Evolutionary conservation across 2,888 invertebrate genomes (phyloP).

Genomic region (Trypoxylon attenuatum): DNA sequence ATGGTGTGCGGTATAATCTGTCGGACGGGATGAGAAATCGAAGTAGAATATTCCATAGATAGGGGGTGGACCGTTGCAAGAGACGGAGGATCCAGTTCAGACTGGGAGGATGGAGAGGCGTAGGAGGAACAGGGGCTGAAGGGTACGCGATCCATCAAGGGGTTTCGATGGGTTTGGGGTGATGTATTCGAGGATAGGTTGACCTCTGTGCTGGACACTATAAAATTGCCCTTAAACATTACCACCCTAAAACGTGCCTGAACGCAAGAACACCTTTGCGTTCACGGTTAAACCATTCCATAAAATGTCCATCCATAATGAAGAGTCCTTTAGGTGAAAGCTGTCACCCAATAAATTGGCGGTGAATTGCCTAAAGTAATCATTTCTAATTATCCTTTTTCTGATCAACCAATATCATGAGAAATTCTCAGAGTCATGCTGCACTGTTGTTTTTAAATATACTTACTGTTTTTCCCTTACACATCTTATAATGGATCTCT

Average conservation of each 20-base stretch:
- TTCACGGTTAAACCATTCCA: too few species aligned
- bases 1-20: constrained; percentile 51
- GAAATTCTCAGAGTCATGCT: too few species aligned
- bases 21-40: constrained; percentile 56
- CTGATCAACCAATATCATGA: too few species aligned
- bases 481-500: too few species aligned
- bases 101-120: constrained; percentile 21
- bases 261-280: too few species aligned
- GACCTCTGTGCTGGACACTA: constrained; percentile 70
- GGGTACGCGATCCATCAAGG: constrained; percentile 64
- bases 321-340: too few species aligned
- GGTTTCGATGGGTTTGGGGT: constrained; percentile 58
- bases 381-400: too few species aligned
- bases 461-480: too few species aligned
- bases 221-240: constrained; percentile 70
- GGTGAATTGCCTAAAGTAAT: too few species aligned
- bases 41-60: constrained; percentile 21
- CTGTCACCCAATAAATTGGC: too few species aligned
- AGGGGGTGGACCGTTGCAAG: neutral
- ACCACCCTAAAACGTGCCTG: constrained; percentile 54
- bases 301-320: too few species aligned
- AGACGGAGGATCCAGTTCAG: constrained; percentile 26
- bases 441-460: too few species aligned
- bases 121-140: constrained; percentile 6
- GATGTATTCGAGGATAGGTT: constrained; percentile 67